Base-by-base conservation (phyloP, 2,888 invertebrate species). In the Apotomis turbidana region DNA sequence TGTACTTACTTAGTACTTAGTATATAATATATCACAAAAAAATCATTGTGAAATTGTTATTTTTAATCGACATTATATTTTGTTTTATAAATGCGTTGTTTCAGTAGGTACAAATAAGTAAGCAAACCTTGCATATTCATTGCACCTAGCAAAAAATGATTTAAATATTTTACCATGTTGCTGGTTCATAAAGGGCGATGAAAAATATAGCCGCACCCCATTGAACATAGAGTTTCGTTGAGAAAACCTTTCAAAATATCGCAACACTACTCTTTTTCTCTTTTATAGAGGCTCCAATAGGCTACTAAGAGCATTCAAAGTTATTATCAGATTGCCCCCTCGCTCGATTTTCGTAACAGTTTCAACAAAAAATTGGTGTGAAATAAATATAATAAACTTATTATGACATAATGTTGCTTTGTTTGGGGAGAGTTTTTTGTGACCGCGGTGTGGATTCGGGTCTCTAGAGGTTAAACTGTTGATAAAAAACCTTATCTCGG, bases 381-480 rank as follows among this genome's bases (percentile, higher is more conserved):
- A 71, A 71, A 68, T 71, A 57, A 58, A 71, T 57, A 62, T 71
- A 67, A 61, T 71, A 66, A 57, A 71, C 54, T 69, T 46, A 61
- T 71, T 61, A 71, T 68, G 36, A 62, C 57, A 68, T 62, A 62
- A 61, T 71, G 51, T 55, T 57, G 51, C 38, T 67, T 67, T 57
- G 66, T 62, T 61, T 62, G 27, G 67, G 71, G 67, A 52, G 55
- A 71, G 55, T 51, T 68, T 67, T 67, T 62, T 68, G 51, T 27
- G 49, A 51, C 27, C 38, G 49, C 66, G 60, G 46, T 55, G 59
- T 9, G 38, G 46, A 71, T 64, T 54, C n/a, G 46, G 12, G 49
- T 70, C 54, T 66, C 60, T 64, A 10, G 54, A 71, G 60, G 49
- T 61, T 70, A 68, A 54, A 52, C 36, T 59, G n/a, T 68, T 46